Evolutionary conservation across 2,113 vertebrate species (phyloP), one percentile per base, ranked within the genome.

Genomic region (Misgurnus mizolepis): DNA sequence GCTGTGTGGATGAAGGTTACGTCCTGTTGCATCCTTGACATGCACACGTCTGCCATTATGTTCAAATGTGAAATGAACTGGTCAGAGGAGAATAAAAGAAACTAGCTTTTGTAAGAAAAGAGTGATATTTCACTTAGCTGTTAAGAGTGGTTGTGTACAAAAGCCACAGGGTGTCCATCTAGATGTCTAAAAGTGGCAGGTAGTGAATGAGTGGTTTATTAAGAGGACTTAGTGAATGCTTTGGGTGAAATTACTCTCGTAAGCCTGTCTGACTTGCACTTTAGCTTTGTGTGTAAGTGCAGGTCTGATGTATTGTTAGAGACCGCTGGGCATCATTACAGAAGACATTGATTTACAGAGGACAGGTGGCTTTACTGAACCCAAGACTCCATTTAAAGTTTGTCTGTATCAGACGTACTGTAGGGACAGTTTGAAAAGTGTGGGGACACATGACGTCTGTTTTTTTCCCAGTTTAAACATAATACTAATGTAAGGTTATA

Each of bases 1-100:
- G 50, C 45, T 56, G 67, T 78, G 66, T 6, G 14, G 65, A 84
- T 84, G 75, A 81, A 79, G 83, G 79, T 84, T 81, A 66, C 56
- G 75, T 78, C 76, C 69, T 72, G 80, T 34, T 68, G 43, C 56
- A 84, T 75, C 79, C 83, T 84, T 84, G 83, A 84, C 79, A 81
- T 76, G 74, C 83, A 81, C 81, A 50, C 34, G n/a, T 3, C 22
- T 56, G 39, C 14, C 14, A 40, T 55, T 45, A 43, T 72, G 60
- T 64, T 27, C 73, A 80, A 80, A 66, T 70, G 50, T 2, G 3
- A 58, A 64, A 64, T 64, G 62, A 75, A 49, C 49, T 15, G 1
- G 4, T 64, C 14, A 10, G 22, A 74, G 22, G 41, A 74, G 12
- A 61, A 64, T 75, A n/a, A 49, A 75, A 75, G 49, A 75, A 75